Evolutionary conservation across 2,797 vertebrate species (phyloP).

Genomic region (Tokudaia tokunoshimensis): DNA sequence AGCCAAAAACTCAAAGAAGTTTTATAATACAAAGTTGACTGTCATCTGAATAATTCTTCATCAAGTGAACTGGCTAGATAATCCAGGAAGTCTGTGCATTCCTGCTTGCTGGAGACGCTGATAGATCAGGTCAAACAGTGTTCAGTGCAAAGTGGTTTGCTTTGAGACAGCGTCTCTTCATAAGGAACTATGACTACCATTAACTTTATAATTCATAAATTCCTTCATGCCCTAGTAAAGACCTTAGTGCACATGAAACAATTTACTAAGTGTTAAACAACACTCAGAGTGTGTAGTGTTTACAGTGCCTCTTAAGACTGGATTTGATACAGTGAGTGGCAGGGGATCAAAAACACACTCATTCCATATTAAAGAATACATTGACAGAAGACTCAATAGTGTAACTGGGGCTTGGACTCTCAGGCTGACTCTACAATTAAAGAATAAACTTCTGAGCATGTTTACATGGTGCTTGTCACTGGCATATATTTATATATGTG

Average conservation of each 20-base stretch:
- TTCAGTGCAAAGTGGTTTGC: background rate
- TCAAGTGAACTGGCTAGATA: background rate
- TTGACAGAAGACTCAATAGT: background rate
- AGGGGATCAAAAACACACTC: conserved; percentile 9
- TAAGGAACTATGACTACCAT: background rate
- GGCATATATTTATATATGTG: background rate
- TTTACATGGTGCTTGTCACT: background rate
- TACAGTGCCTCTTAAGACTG: background rate
- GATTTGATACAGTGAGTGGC: background rate
- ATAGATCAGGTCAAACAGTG: background rate
- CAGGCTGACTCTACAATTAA: background rate
- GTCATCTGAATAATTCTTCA: background rate
- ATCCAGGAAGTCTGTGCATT: background rate
- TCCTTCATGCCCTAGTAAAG: background rate
- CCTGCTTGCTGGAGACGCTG: background rate
- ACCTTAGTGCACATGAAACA: background rate
- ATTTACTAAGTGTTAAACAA: conserved; percentile 3
- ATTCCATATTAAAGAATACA: background rate
- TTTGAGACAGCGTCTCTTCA: background rate
- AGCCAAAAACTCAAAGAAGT: conserved; percentile 4
- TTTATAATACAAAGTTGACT: background rate
- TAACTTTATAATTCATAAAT: conserved; percentile 4
- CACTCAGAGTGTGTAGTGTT: background rate
- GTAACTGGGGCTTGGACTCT: background rate
- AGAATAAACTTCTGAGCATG: background rate